Conservation (phyloP, 2,113 vertebrate species). For the Acrocephalus arundinaceus region DNA sequence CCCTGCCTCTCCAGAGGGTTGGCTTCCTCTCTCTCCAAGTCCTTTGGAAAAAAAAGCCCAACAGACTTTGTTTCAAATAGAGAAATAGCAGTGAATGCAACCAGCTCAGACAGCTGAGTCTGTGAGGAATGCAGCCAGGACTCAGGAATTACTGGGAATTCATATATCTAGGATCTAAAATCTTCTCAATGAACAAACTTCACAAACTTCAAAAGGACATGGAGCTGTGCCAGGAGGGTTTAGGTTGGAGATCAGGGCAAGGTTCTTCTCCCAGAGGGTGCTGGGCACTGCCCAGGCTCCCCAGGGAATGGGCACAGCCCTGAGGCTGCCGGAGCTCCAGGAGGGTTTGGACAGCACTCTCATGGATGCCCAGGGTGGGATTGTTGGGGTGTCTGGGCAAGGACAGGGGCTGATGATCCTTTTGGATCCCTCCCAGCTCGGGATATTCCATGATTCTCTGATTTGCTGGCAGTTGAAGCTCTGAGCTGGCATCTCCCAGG, state of each 20-base stretch:
- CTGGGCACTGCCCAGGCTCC: background rate
- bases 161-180: background rate
- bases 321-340: background rate
- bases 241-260: fast-evolving
- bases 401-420: fast-evolving
- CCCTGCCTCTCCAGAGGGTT: background rate
- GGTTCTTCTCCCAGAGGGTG: background rate
- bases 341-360: fast-evolving
- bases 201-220: background rate
- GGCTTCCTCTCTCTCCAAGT: background rate
- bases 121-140: background rate
- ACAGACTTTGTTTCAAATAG: background rate
- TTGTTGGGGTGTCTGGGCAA: background rate
- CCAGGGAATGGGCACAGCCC: background rate
- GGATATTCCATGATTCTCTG: background rate
- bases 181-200: background rate
- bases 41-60: background rate
- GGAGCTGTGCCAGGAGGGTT: background rate
- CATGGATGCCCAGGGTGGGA: background rate
- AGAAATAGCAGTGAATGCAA: background rate
- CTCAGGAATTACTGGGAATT: background rate
- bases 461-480: fast-evolving
- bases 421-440: background rate
- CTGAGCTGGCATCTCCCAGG: background rate
- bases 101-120: background rate